Base-by-base conservation (phyloP, 2,797 vertebrate species). In the Australoheros facetus region DNA sequence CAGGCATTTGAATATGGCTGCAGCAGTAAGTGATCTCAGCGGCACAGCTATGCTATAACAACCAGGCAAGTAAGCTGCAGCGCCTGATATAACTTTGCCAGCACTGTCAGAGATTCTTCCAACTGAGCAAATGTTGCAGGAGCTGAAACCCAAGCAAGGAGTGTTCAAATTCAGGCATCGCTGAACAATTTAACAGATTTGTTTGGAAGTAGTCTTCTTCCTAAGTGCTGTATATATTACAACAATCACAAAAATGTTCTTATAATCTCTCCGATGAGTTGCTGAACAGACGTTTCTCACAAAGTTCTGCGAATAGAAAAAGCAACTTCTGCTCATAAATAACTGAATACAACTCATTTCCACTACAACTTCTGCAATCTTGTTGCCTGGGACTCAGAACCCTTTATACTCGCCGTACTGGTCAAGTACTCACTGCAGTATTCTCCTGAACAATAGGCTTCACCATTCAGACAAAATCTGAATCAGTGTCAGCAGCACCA, bases 71-170 rank as follows among this genome's bases (percentile, higher is more conserved):
- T 86, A 89, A 87, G 87, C 87, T 88, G 77, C 87, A 82, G 82
- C 55, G 93, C 92, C 93, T 91, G 88, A 94, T 95, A 91, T 94
- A 94, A 94, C 90, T 94, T 93, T 94, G 93, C 91, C 93, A 95
- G 89, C 87, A 89, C 87, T 62, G 90, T 93, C 90, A 89, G 89
- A 95, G 92, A 95, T 95, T 95, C 94, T 95, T 94, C 85, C 88
- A 74, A 78, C 84, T 75, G 60, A 86, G 82, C 77, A 85, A 84
- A 88, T 74, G 79, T 79, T 85, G 73, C 77, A 87, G 76, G 87
- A 91, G 84, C 78, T 82, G 71, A 83, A 77, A 78, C 71, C 86
- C 62, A 60, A 16, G 57, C 53, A 56, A 78, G 48, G 48, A 48
- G 42, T 73, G 62, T 77, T 76, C 58, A 77, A 71, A 66, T 48